A percentile compares a stretch with the other conserved stretches of the same genome.
Evolutionary conservation across 2,113 vertebrate species (phyloP).

Genomic region (Engystomops pustulosus): DNA sequence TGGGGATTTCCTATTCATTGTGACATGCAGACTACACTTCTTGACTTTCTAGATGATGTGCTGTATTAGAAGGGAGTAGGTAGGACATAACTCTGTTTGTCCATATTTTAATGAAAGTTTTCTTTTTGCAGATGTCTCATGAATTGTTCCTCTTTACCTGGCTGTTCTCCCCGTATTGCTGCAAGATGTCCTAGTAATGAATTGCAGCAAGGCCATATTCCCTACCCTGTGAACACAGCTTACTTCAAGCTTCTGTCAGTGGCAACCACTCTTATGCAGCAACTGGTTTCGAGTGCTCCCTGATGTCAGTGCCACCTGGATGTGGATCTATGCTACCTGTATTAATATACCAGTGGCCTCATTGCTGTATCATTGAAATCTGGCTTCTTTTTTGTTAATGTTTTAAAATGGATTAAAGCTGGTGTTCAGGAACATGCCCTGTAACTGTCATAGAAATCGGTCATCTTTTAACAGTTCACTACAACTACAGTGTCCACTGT

Average conservation of each 20-base stretch:
- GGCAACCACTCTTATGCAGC: slow-evolving; percentile 86
- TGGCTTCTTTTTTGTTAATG: slow-evolving; percentile 87
- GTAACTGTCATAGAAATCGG: slow-evolving; percentile 82
- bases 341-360: slow-evolving; percentile 88
- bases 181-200: slow-evolving; percentile 82
- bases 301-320: slow-evolving; percentile 84
- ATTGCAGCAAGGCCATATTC: slow-evolving; percentile 87
- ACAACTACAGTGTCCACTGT: slow-evolving; percentile 75
- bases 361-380: slow-evolving; percentile 89
- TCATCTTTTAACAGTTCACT: slow-evolving; percentile 79
- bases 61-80: too few species aligned
- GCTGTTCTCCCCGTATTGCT: slow-evolving; percentile 81
- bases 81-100: too few species aligned
- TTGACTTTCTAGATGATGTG: too few species aligned
- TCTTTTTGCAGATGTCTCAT: slow-evolving; percentile 86
- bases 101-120: slow-evolving; percentile 9
- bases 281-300: slow-evolving; percentile 86
- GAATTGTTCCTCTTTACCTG: slow-evolving; percentile 79
- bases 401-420: slow-evolving; percentile 83
- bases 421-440: slow-evolving; percentile 85
- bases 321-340: slow-evolving; percentile 88
- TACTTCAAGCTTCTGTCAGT: slow-evolving; percentile 87
- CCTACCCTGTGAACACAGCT: slow-evolving; percentile 85
- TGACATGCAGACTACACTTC: too few species aligned
- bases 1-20: too few species aligned